Evolutionary conservation across 2,888 invertebrate genomes (phyloP).

Genomic region (Monoplex corrugatus): DNA sequence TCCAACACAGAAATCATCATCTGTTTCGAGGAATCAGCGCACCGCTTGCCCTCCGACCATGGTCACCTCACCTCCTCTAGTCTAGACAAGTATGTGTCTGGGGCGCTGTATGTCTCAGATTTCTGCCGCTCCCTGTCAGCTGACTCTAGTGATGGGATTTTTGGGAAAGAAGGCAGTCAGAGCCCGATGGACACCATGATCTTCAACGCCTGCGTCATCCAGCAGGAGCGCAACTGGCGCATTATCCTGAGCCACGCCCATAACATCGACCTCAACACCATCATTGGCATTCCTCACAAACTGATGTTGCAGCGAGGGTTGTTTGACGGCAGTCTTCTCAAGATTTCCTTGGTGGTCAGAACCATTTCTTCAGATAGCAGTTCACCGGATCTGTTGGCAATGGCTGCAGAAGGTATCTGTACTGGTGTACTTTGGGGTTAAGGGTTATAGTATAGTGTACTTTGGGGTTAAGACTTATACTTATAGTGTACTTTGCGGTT

Average conservation of each 20-base stretch:
- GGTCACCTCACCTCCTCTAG: conserved; percentile 55
- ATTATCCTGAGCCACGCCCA: conserved; percentile 65
- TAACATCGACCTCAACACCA: conserved; percentile 70
- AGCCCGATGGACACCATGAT: conserved; percentile 38
- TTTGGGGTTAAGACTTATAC: too few species aligned
- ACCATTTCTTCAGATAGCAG: not conserved
- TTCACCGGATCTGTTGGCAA: not conserved
- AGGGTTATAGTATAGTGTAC: too few species aligned
- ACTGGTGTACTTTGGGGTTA: too few species aligned
- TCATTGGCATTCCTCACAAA: conserved; percentile 72
- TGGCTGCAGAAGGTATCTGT: not conserved
- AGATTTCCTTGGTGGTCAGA: conserved; percentile 61
- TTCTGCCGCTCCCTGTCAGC: conserved; percentile 64
- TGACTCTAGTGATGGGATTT: conserved; percentile 55
- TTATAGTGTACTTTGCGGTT: too few species aligned
- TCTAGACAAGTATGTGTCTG: conserved; percentile 56
- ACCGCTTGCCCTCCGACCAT: conserved; percentile 55
- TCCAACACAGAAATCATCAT: conserved; percentile 71
- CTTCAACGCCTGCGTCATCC: conserved; percentile 63
- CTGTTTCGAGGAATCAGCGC: conserved; percentile 61
- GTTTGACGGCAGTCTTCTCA: conserved; percentile 73
- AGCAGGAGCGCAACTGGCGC: conserved; percentile 69
- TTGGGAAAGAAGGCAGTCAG: conserved; percentile 49
- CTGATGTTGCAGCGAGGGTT: conserved; percentile 71
- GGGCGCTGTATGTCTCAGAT: conserved; percentile 67